These are phyloP conservation scores for Alaudala cheleensis DNA, from an alignment of 2,113 vertebrate genomes.

Conservation along the genomic window DNA sequence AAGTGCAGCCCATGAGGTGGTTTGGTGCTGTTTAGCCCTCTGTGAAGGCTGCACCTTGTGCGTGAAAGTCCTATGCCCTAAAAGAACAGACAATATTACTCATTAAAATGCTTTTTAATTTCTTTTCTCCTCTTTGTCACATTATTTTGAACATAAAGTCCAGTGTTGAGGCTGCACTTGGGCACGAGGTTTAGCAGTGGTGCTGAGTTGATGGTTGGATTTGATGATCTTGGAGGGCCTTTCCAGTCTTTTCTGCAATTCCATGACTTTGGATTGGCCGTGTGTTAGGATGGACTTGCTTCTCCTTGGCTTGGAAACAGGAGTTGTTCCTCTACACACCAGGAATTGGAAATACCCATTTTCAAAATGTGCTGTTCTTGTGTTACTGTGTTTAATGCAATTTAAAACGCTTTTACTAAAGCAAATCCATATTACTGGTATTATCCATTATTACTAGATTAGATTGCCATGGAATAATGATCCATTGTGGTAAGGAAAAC, in stretches of 20 bases:
- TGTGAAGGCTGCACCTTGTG: not conserved
- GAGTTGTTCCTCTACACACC: not conserved
- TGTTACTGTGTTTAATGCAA: not conserved
- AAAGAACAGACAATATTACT: not conserved
- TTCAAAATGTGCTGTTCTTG: not conserved
- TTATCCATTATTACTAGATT: not conserved
- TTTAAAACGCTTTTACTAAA: not conserved
- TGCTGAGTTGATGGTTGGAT: not conserved
- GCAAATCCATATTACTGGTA: not conserved
- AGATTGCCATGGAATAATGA: not conserved
- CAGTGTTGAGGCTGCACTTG: accelerated
- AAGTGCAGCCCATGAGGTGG: not conserved
- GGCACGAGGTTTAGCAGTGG: accelerated
- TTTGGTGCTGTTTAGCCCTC: not conserved
- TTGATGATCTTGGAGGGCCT: not conserved
- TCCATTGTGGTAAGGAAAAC: not conserved
- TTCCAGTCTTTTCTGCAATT: not conserved
- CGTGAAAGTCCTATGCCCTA: accelerated
- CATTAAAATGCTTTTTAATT: not conserved
- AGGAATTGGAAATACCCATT: not conserved
- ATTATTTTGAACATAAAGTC: not conserved
- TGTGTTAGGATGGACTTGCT: accelerated
- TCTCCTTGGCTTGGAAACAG: not conserved
- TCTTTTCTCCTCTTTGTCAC: not conserved
- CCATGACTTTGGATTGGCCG: not conserved